Base-by-base conservation (phyloP, 2,113 vertebrate genomes). In the Aviceda subcristata region DNA sequence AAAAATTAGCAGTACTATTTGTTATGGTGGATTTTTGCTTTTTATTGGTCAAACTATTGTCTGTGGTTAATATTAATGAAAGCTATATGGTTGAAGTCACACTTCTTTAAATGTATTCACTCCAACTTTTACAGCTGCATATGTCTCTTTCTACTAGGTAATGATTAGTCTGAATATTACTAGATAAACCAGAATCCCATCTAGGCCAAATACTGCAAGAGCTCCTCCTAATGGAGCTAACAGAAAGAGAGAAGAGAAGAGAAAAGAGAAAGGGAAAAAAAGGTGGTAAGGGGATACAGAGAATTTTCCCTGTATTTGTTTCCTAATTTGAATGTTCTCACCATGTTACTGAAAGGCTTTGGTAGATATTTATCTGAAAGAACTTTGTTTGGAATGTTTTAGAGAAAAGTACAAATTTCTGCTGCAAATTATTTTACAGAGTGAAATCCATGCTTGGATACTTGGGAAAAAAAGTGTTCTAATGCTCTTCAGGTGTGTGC, bases 201-300 rank as follows among this genome's bases (percentile, higher is more conserved):
- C 46, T 18, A 90, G 88, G 96, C 96, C 98, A 98, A 98, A 96
- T 96, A 99, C 95, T 97, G 97, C 98, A 98, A 98, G 98, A 99
- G 97, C 98, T 98, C 98, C 99, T 99, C 98, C 99, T 99, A 98
- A 99, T 98, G 98, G 98, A 98, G 83, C 81, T 90, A 90, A 87
- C 15, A 39, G 78, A 93, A 41, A 91, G 29, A 75, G 3, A 10
- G 1, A 9, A 20, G 56, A 43, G 43, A 39, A 7, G 36, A 15
- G 48, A 41, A 1, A 14, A 13, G n/a, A n/a, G n/a, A n/a, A n/a
- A n/a, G n/a, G n/a, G n/a, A 9, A 10, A 36, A 60, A 26, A 30
- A 18, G 3, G 19, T 51, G 27, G 41, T 13, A 41, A 50, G 32
- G 5, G 2, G 15, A 32, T 38, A 19, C 1, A 2, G 51, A 15